Evolutionary conservation across 2,113 vertebrate genomes (phyloP).

Genomic region (Physeter macrocephalus): DNA sequence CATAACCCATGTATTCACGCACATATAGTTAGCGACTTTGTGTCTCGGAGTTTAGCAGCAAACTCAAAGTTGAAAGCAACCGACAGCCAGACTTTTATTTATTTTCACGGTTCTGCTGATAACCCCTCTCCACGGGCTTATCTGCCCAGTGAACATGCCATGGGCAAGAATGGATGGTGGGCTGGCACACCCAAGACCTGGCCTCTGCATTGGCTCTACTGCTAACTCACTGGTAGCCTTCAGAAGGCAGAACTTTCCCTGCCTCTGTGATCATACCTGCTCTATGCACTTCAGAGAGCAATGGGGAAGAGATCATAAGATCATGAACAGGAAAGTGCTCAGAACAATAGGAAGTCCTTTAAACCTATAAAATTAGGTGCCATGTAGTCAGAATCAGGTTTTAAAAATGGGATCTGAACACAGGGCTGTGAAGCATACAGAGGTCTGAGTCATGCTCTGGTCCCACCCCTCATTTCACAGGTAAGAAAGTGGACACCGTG

Average conservation of each 20-base stretch:
- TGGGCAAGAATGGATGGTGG: background rate
- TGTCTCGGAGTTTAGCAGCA: conserved; percentile 64
- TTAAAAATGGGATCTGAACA: background rate
- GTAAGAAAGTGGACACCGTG: background rate
- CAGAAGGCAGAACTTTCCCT: background rate
- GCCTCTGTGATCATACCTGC: background rate
- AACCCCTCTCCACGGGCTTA: no score
- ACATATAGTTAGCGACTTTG: conserved; percentile 58
- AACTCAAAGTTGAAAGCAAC: conserved; percentile 50
- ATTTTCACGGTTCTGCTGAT: background rate
- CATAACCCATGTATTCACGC: conserved; percentile 51
- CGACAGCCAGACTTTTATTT: background rate
- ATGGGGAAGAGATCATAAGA: background rate
- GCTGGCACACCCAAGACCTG: background rate
- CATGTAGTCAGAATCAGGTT: background rate
- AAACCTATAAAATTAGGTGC: no score
- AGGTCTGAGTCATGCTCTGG: fast-evolving
- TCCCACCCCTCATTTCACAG: background rate
- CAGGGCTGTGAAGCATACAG: background rate
- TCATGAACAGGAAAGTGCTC: background rate
- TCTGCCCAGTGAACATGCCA: fast-evolving
- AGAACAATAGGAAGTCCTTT: background rate
- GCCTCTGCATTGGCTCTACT: fast-evolving
- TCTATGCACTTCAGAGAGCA: background rate
- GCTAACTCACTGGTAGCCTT: background rate